phyloP scores from a whole-genome alignment of 2,113 vertebrate genomes.

The Lampris megalopsis region DNA sequence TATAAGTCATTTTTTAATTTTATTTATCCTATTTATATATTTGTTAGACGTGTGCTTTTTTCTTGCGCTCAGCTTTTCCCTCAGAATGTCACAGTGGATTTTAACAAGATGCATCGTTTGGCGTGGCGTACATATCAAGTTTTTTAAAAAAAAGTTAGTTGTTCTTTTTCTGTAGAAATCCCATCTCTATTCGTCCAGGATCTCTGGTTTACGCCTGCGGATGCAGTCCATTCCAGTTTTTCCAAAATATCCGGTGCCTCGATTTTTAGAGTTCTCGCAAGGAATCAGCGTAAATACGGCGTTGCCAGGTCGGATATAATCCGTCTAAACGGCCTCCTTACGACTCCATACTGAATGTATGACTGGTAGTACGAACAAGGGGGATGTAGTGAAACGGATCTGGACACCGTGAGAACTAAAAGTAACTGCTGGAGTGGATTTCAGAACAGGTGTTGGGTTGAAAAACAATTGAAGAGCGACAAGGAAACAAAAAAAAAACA shows the following conservation, averaged over 20 bases:
- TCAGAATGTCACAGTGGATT: too few relatives aligned
- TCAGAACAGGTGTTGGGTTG: background rate
- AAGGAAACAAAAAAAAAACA: background rate
- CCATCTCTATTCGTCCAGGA: too few relatives aligned
- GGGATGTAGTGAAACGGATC: constrained; percentile 11
- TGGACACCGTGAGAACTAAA: constrained; percentile 1
- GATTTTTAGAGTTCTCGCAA: background rate
- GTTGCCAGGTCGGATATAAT: constrained; percentile 52
- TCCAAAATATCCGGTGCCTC: background rate
- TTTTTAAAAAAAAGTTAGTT: too few relatives aligned
- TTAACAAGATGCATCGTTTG: too few relatives aligned
- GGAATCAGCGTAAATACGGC: constrained; percentile 17
- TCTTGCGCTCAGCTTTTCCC: too few relatives aligned
- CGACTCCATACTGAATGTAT: too few relatives aligned
- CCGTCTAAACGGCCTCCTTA: background rate
- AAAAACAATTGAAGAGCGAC: background rate
- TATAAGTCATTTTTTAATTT: too few relatives aligned
- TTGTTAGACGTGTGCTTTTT: too few relatives aligned
- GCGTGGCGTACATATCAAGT: too few relatives aligned
- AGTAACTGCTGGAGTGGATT: constrained; percentile 35
- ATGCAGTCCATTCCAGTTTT: background rate
- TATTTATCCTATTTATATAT: too few relatives aligned
- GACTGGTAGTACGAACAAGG: background rate
- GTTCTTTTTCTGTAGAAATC: too few relatives aligned
- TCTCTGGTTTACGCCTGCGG: too few relatives aligned